phyloP scores from a whole-genome alignment of 2,797 vertebrate genomes.

The Spinus pinus region DNA sequence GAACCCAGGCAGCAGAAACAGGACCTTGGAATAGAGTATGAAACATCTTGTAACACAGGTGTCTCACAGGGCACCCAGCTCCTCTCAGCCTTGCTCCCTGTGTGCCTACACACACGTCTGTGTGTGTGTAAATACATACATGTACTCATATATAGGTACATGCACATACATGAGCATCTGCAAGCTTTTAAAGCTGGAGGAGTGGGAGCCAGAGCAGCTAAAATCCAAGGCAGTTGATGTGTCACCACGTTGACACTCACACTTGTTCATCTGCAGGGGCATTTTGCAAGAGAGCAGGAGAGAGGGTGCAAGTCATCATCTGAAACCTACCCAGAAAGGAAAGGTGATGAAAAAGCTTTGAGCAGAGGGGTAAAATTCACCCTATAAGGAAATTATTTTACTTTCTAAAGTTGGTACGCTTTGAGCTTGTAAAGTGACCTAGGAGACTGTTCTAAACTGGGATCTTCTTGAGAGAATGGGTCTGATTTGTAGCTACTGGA shows the following conservation, averaged over 20 bases:
- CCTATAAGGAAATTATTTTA: conserved; percentile 35
- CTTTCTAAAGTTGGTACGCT: conserved; percentile 21
- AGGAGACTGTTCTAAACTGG: conserved; percentile 43
- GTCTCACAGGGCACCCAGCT: neutral
- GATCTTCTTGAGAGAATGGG: conserved; percentile 44
- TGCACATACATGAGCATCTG: rapidly evolving
- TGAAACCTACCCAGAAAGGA: neutral
- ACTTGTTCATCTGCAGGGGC: too few relatives aligned
- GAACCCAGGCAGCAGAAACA: neutral
- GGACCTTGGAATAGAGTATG: neutral
- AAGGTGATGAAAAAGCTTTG: neutral
- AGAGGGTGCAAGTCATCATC: neutral
- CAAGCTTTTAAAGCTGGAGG: neutral
- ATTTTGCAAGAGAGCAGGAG: neutral
- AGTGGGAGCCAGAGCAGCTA: neutral
- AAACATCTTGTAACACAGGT: neutral
- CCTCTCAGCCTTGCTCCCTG: neutral
- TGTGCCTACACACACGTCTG: too few relatives aligned
- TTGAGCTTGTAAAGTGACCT: conserved; percentile 15
- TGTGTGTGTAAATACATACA: neutral
- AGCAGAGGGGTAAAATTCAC: neutral
- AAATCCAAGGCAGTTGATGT: neutral
- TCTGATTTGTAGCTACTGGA: conserved; percentile 64
- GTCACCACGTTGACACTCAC: rapidly evolving
- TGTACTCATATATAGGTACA: neutral